These are phyloP conservation scores for Agrilus cyanescens DNA, from an alignment of 2,888 invertebrate species.

Conservation along the genomic window DNA sequence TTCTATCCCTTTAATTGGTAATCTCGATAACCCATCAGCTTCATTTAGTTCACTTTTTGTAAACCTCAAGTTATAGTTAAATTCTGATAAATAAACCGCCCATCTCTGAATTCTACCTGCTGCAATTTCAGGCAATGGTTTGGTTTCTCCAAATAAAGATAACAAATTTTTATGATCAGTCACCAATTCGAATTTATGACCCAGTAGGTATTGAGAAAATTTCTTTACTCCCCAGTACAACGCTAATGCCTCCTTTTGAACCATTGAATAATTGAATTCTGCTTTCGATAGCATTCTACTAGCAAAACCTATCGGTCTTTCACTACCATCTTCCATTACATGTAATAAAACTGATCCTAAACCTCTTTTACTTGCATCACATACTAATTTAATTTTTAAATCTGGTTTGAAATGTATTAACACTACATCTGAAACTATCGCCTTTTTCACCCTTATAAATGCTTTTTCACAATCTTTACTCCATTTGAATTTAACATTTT, in stretches of 20 bases:
- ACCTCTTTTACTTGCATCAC: too few species aligned
- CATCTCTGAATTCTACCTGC: slow-evolving; percentile 25
- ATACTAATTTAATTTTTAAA: neutral
- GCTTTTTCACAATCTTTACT: slow-evolving; percentile 19
- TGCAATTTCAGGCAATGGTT: slow-evolving; percentile 24
- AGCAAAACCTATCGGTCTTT: slow-evolving; percentile 14
- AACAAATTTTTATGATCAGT: slow-evolving; percentile 25
- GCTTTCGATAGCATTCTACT: slow-evolving; percentile 19
- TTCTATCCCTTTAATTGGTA: slow-evolving; percentile 6
- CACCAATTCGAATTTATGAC: slow-evolving; percentile 20
- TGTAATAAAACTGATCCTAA: slow-evolving; percentile 3
- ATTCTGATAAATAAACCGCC: slow-evolving; percentile 16
- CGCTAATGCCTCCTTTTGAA: slow-evolving; percentile 24
- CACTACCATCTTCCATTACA: neutral
- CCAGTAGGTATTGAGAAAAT: slow-evolving; percentile 25
- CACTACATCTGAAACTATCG: slow-evolving; percentile 1
- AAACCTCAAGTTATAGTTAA: slow-evolving; percentile 11
- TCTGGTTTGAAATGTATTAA: slow-evolving; percentile 2
- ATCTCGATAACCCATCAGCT: slow-evolving; percentile 10
- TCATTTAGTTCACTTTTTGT: slow-evolving; percentile 11
- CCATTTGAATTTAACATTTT: slow-evolving; percentile 20
- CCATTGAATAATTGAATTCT: slow-evolving; percentile 23
- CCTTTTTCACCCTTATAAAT: slow-evolving; percentile 22
- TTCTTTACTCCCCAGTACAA: slow-evolving; percentile 24
- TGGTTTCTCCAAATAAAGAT: slow-evolving; percentile 22